These are phyloP conservation scores for Drosophila repletoides DNA, from an alignment of 1,140 invertebrate species.

Conservation along the genomic window DNA sequence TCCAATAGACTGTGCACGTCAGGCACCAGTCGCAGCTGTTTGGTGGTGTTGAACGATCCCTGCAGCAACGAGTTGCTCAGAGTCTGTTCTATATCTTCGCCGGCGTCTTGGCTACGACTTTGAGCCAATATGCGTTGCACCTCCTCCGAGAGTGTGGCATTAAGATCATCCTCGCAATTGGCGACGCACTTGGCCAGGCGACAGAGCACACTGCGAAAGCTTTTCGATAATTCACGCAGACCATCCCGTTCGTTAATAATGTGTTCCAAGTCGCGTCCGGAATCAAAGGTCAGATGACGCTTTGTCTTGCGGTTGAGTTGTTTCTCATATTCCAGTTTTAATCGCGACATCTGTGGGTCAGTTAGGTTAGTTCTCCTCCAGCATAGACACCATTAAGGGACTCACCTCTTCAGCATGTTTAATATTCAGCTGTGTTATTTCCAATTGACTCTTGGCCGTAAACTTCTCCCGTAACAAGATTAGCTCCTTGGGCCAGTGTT, in stretches of 20 bases:
- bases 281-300: conserved; percentile 84
- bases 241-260: conserved; percentile 83
- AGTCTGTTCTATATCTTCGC: conserved; percentile 54
- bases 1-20: conserved; percentile 86
- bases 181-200: conserved; percentile 88
- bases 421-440: conserved; percentile 84
- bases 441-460: conserved; percentile 84
- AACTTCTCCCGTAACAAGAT: conserved; percentile 87
- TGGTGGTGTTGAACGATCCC: conserved; percentile 45
- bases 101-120: conserved; percentile 60
- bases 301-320: conserved; percentile 83
- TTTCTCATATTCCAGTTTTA: conserved; percentile 82
- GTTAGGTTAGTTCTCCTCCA: conserved; percentile 2
- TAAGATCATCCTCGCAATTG: conserved; percentile 89
- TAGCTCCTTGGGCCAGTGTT: conserved; percentile 88
- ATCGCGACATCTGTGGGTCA: conserved; percentile 82
- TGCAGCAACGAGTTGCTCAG: conserved; percentile 54
- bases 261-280: conserved; percentile 84
- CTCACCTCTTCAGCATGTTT: conserved; percentile 84
- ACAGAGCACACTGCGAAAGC: conserved; percentile 83
- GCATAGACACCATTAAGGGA: neutral
- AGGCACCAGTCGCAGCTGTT: conserved; percentile 85
- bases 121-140: conserved; percentile 81
- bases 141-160: conserved; percentile 87
- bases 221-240: conserved; percentile 73